phyloP scores from a whole-genome alignment of 2,888 invertebrate species.

The Esperia sulphurella region DNA sequence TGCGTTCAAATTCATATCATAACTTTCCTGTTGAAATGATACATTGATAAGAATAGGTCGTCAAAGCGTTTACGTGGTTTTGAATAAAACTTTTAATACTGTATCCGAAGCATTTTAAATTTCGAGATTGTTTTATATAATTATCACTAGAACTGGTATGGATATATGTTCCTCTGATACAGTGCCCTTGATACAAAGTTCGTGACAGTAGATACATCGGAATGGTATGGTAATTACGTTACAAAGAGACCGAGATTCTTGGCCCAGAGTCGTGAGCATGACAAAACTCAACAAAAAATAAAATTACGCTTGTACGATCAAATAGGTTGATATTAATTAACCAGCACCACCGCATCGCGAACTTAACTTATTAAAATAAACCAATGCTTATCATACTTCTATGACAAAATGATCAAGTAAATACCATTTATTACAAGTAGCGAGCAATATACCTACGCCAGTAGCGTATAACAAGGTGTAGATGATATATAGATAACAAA shows the following conservation, averaged over 20 bases:
- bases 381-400: no score
- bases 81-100: no score
- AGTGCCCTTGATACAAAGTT: constrained; percentile 36
- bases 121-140: background rate
- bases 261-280: constrained; percentile 9
- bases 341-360: no score
- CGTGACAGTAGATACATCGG: constrained; percentile 40
- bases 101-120: no score
- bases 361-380: no score
- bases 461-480: background rate
- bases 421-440: no score
- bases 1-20: constrained; percentile 31
- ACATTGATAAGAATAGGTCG: background rate
- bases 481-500: background rate
- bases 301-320: no score
- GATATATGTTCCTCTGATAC: constrained; percentile 29
- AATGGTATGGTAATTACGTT: constrained; percentile 40
- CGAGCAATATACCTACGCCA: no score
- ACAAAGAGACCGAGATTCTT: constrained; percentile 22
- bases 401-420: no score
- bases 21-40: constrained; percentile 15
- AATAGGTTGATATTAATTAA: no score
- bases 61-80: no score
- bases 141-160: background rate
- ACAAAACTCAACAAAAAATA: background rate